Percentiles rank a stretch among this genome's conserved stretches.
Evolutionary conservation across 64 coral and sea anemone genomes (phyloP).

Genomic region (Actinia equina): DNA sequence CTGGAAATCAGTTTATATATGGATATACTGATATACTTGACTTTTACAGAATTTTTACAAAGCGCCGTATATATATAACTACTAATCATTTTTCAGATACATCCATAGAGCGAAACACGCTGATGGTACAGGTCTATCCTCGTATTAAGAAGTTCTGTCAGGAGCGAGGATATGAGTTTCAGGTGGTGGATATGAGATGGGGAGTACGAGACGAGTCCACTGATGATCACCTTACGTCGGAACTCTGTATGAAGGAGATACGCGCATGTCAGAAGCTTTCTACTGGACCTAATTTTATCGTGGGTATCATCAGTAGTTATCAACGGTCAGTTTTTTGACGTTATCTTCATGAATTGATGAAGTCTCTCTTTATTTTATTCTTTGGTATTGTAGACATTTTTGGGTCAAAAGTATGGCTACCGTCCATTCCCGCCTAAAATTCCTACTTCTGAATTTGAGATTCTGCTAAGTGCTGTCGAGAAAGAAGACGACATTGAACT

Average conservation of each 20-base stretch:
- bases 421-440: conserved; percentile 90
- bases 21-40: too few species aligned
- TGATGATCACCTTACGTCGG: conserved; percentile 96
- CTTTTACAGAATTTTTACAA: too few species aligned
- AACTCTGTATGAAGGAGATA: conserved; percentile 94
- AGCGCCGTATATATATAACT: too few species aligned
- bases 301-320: conserved; percentile 10
- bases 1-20: too few species aligned
- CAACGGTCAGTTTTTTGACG: too few species aligned
- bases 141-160: conserved; percentile 88
- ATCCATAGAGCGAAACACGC: conserved; percentile 86
- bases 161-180: conserved; percentile 92
- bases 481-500: conserved; percentile 37
- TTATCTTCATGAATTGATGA: neutral
- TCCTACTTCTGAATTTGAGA: conserved; percentile 54
- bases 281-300: conserved; percentile 96
- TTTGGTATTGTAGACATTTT: conserved; percentile 67
- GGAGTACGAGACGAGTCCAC: conserved; percentile 97
- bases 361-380: neutral
- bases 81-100: conserved; percentile 52
- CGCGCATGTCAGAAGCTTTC: conserved; percentile 93
- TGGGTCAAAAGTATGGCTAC: conserved; percentile 98
- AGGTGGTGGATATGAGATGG: conserved; percentile 99
- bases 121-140: conserved; percentile 92
- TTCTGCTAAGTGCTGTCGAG: conserved; percentile 52